phyloP scores from a whole-genome alignment of 2,797 vertebrate species.

The Phoxinus dragarum region DNA sequence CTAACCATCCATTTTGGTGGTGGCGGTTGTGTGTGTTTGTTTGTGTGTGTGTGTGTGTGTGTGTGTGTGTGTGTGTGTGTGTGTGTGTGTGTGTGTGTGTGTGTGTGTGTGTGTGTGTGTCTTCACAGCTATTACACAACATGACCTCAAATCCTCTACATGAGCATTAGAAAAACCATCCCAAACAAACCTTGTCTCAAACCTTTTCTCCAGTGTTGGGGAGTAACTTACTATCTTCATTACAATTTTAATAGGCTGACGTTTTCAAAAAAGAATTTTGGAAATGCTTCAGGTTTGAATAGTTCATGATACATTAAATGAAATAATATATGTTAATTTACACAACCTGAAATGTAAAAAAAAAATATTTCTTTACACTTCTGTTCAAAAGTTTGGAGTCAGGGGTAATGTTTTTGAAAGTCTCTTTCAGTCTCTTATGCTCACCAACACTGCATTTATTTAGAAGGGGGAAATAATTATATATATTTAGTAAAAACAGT shows the following conservation, averaged over 20 bases:
- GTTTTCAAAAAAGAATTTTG: background rate
- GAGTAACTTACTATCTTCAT: background rate
- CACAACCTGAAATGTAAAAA: background rate
- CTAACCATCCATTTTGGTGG: conserved; percentile 36
- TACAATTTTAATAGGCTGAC: background rate
- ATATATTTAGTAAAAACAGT: too few relatives aligned
- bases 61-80: too few relatives aligned
- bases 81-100: background rate
- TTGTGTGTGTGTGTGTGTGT: background rate
- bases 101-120: conserved; percentile 31
- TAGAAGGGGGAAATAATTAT: background rate
- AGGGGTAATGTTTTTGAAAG: background rate
- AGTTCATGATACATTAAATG: background rate
- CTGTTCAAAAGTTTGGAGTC: background rate
- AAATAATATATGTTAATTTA: background rate
- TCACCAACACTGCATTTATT: background rate
- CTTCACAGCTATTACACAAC: conserved; percentile 48
- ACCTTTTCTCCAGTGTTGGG: background rate
- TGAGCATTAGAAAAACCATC: conserved; percentile 11
- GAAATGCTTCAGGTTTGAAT: background rate
- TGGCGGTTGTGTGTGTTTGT: background rate
- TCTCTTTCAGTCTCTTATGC: background rate
- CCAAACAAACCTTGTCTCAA: conserved; percentile 34
- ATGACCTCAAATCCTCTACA: conserved; percentile 41
- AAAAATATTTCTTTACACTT: background rate